phyloP scores from a whole-genome alignment of 23 tunicate genomes.

The Styela clava region DNA sequence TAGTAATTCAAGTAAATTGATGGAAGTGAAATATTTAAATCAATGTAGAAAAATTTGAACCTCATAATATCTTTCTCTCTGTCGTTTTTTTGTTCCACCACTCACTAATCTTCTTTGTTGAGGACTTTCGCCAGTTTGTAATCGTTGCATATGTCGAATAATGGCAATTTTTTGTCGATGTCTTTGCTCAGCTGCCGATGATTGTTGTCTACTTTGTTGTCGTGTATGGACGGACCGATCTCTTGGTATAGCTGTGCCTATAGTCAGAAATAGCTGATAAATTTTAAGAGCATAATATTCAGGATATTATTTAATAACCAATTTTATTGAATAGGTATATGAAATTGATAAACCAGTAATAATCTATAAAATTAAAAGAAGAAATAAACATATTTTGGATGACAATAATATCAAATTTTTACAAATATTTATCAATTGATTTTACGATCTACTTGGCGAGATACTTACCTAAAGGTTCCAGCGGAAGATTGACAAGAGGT shows the following conservation, averaged over 20 bases:
- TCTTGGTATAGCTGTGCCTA: not conserved
- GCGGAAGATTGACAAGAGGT: constrained; percentile 17
- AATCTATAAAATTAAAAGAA: no score
- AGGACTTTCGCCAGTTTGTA: constrained; percentile 32
- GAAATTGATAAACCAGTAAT: no score
- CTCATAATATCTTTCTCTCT: constrained; percentile 27
- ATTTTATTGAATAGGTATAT: no score
- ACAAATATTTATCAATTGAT: no score
- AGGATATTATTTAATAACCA: no score
- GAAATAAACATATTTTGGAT: no score
- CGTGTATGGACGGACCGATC: constrained; percentile 16
- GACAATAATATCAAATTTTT: no score
- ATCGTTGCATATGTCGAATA: constrained; percentile 26
- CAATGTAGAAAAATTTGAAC: not conserved
- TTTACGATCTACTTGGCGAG: no score
- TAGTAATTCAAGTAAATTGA: no score
- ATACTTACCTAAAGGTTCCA: constrained; percentile 20
- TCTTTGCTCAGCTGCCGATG: constrained; percentile 15
- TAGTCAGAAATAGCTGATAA: no score
- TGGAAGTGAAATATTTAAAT: no score
- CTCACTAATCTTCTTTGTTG: constrained; percentile 26
- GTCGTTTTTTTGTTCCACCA: constrained; percentile 13
- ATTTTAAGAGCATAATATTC: no score
- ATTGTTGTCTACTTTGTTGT: constrained; percentile 20
- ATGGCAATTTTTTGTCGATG: constrained; percentile 24